Conservation (phyloP, 2,888 invertebrate species). For the Hyposoter dolosus region DNA sequence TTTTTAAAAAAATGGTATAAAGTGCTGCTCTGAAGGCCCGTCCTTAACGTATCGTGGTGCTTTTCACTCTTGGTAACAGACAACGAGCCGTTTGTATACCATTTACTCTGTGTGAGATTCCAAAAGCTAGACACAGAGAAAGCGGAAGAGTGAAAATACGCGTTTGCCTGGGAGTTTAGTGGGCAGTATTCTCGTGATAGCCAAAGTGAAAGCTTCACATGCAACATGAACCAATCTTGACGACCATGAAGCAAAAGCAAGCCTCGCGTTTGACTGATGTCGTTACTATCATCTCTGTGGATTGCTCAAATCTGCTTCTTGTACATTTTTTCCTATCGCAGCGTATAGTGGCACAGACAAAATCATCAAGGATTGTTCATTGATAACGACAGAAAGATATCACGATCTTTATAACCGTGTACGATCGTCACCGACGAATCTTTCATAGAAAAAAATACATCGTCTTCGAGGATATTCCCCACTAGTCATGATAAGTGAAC, state of each 20-base stretch:
- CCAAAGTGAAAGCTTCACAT: conserved; percentile 61
- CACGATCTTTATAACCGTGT: neutral
- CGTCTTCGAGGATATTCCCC: conserved; percentile 26
- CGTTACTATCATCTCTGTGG: neutral
- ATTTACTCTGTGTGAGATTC: conserved; percentile 46
- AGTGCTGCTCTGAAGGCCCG: conserved; percentile 54
- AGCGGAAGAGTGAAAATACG: conserved; percentile 18
- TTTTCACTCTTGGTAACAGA: conserved; percentile 54
- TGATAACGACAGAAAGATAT: neutral
- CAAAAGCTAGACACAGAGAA: conserved; percentile 37
- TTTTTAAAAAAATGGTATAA: conserved; percentile 59
- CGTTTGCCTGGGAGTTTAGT: conserved; percentile 31
- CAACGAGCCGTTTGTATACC: conserved; percentile 61
- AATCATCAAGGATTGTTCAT: neutral
- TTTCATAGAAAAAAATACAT: neutral
- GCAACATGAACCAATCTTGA: conserved; percentile 22
- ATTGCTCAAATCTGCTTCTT: neutral
- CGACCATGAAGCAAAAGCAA: conserved; percentile 6
- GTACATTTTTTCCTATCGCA: neutral
- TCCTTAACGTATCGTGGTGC: conserved; percentile 46
- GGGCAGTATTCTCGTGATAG: conserved; percentile 50
- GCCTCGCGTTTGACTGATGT: conserved; percentile 23
- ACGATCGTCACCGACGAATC: conserved; percentile 11
- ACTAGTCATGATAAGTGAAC: neutral
- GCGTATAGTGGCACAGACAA: neutral